Conservation (phyloP, 2,113 vertebrate genomes). For the Cercocebus atys region DNA sequence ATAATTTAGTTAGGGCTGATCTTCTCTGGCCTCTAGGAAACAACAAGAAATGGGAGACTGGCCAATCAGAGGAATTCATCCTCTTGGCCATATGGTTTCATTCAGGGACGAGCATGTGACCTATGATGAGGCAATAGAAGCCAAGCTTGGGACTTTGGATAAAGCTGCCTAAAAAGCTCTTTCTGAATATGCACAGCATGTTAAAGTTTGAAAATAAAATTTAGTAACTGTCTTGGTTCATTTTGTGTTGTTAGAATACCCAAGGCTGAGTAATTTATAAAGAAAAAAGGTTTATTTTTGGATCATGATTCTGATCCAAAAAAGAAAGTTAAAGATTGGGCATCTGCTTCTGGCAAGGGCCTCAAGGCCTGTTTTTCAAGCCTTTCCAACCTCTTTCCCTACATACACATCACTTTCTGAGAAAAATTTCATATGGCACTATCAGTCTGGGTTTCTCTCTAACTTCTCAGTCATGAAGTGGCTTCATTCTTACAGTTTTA, state of each 20-base stretch:
- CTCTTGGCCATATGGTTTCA: background rate
- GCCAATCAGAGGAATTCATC: background rate
- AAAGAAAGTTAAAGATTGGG: background rate
- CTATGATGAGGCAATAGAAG: background rate
- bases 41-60: background rate
- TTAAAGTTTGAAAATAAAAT: too few species aligned
- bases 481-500: background rate
- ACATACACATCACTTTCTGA: background rate
- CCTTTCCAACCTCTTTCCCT: background rate
- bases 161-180: background rate
- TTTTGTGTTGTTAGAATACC: background rate
- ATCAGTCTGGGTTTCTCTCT: background rate
- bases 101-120: background rate
- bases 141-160: background rate
- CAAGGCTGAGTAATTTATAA: background rate
- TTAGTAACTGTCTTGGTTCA: background rate
- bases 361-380: background rate
- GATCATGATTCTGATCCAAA: background rate
- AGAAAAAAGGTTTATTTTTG: background rate
- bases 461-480: background rate
- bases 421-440: background rate
- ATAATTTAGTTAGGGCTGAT: background rate
- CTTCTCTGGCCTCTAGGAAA: background rate
- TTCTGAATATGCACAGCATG: accelerated
- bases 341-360: background rate